Conservation (phyloP, 2,113 vertebrate species). For the Cettia cetti region DNA sequence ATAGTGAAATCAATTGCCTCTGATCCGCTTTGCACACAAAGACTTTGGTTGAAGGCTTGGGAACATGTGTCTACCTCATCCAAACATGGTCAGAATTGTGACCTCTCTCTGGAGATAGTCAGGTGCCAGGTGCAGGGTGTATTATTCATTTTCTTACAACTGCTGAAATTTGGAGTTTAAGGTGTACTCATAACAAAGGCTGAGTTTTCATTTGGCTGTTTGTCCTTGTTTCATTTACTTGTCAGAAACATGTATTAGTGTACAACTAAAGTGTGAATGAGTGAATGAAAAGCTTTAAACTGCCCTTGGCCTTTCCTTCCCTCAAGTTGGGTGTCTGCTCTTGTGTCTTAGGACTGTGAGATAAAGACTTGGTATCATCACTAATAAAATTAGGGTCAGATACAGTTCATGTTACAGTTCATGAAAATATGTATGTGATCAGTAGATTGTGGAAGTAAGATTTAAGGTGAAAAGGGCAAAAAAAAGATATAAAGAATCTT, state of each 20-base stretch:
- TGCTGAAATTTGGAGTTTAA: neutral
- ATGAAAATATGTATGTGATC: neutral
- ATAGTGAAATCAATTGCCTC: neutral
- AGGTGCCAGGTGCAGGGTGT: neutral
- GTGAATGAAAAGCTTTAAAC: neutral
- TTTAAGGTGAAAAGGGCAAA: neutral
- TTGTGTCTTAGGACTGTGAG: neutral
- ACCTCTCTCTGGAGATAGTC: neutral
- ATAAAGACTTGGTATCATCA: neutral
- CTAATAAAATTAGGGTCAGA: neutral
- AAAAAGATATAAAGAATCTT: neutral
- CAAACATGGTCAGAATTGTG: neutral
- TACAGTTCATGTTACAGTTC: accelerated
- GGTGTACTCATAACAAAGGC: neutral
- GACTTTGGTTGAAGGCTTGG: neutral
- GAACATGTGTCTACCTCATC: neutral
- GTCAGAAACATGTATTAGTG: neutral
- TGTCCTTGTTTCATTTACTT: neutral
- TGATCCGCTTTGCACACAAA: neutral
- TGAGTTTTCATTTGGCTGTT: neutral
- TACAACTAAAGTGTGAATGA: neutral
- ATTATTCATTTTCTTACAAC: neutral
- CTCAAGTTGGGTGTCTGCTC: neutral
- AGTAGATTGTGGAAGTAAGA: neutral
- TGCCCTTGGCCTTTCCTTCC: neutral